Conservation (phyloP, 2,113 vertebrate genomes). For the Strigops habroptila region DNA sequence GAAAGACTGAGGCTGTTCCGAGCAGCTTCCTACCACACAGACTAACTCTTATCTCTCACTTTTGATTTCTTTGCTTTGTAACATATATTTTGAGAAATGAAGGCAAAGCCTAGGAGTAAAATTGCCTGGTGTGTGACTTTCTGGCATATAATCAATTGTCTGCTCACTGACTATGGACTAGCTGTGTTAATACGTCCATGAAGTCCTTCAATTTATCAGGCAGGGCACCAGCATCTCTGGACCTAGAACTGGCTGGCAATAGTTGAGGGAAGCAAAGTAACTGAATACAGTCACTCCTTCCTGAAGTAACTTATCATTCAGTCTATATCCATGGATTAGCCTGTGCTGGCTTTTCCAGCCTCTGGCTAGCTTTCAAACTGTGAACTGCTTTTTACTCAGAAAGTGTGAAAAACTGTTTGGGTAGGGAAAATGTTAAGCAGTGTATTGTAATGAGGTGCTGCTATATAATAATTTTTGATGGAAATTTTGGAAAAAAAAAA, state of each 20-base stretch:
- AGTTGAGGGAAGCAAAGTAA: not conserved
- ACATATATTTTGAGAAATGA: conserved; percentile 37
- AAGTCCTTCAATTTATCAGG: conserved; percentile 58
- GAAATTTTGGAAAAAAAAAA: not conserved
- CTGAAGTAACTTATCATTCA: conserved; percentile 15
- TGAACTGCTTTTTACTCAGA: not conserved
- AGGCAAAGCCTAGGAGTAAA: conserved; percentile 33
- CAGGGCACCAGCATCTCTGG: conserved; percentile 15
- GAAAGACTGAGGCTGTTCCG: not conserved
- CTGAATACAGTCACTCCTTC: not conserved
- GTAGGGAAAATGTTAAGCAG: not conserved
- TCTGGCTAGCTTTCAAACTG: not conserved
- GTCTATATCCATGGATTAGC: conserved; percentile 19
- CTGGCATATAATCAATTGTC: conserved; percentile 64
- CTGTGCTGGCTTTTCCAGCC: not conserved
- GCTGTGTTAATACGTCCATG: conserved; percentile 45
- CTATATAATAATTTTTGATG: not conserved
- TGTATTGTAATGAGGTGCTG: not conserved
- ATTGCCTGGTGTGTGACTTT: conserved; percentile 55
- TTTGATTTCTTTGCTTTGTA: conserved; percentile 39
- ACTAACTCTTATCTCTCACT: not conserved
- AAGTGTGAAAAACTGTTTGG: not conserved
- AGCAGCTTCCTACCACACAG: not conserved
- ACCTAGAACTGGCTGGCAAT: not conserved
- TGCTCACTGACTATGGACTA: conserved; percentile 22